phyloP scores from a whole-genome alignment of 1,140 invertebrate species.

The Eurytemora carolleeae region DNA sequence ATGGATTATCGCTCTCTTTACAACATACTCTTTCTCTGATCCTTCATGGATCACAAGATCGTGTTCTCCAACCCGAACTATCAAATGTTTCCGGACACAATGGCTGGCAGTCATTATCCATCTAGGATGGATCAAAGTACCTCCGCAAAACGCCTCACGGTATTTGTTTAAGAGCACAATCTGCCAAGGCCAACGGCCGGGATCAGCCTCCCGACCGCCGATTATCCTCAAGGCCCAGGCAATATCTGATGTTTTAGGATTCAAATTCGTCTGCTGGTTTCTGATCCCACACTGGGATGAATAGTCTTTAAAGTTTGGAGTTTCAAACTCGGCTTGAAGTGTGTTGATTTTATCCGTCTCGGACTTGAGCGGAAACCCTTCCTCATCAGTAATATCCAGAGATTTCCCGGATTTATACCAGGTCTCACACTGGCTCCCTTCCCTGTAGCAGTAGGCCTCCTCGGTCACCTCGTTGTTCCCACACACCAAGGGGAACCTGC shows the following conservation, averaged over 20 bases:
- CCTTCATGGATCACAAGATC: constrained; percentile 40
- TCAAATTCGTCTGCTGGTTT: constrained; percentile 15
- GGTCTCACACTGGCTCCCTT: constrained; percentile 51
- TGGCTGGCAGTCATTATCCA: constrained; percentile 84
- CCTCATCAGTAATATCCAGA: constrained; percentile 4
- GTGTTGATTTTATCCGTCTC: neutral
- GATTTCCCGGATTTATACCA: constrained; percentile 31
- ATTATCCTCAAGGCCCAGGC: constrained; percentile 45
- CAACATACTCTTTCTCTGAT: constrained; percentile 19
- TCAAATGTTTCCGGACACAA: constrained; percentile 54
- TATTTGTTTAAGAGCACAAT: constrained; percentile 64
- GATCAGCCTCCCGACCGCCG: constrained; percentile 50
- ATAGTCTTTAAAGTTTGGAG: constrained; percentile 6
- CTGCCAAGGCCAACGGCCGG: constrained; percentile 79
- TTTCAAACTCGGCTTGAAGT: neutral
- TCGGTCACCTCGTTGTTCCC: constrained; percentile 49
- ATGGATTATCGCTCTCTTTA: constrained; percentile 51
- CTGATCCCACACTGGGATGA: constrained; percentile 8
- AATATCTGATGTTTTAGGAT: constrained; percentile 9
- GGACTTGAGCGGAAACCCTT: neutral
- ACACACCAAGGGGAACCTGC: constrained; percentile 48
- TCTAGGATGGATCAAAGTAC: constrained; percentile 56
- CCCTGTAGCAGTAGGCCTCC: constrained; percentile 59
- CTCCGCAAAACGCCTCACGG: constrained; percentile 70
- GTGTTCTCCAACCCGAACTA: constrained; percentile 62